Evolutionary conservation across 1,140 invertebrate species (phyloP), one percentile per base, ranked within the genome.

Genomic region (Zaprionus africanus): DNA sequence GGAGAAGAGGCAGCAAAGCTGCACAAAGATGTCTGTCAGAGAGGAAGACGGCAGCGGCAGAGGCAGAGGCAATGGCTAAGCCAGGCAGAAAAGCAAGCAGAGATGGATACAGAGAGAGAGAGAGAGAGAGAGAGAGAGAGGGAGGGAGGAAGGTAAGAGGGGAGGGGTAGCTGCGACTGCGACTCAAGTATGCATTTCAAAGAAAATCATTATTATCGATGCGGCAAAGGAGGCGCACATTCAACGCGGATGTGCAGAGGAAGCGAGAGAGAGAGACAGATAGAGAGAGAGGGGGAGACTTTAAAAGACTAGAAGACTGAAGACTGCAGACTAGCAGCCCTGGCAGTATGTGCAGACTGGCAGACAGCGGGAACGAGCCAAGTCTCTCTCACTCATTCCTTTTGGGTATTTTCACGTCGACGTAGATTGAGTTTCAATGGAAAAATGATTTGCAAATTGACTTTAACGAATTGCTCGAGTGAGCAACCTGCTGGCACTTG

Each of bases 391-490:
- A 11, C 31, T 70, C 77, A 69, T 85, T 72, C 78, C 85, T 88
- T 90, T 84, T 80, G 74, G 78, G 78, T 84, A 90, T 88, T 90
- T 88, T 90, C 84, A 88, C 85, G 85, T 88, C 79, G 84, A 81
- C 82, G 82, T 79, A 90, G 88, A 91, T 91, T 90, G 90, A 86
- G 82, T 91, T 91, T 91, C 90, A 90, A 91, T 91, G 90, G 90
- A 91, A 91, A 91, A 91, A 91, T 91, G 90, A 91, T 91, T 91
- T 91, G 90, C 90, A 91, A 91, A 91, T 91, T 91, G 90, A 91
- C 90, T 91, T 91, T 91, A 91, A 91, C 90, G 90, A 91, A 91
- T 91, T 91, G 90, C 82, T 70, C 69, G 67, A 85, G 66, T 69
- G 81, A 78, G 69, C 80, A 82, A 79, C 79, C 79, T 81, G 79